phyloP scores from a whole-genome alignment of 2,113 vertebrate genomes.

The Trachemys scripta region DNA sequence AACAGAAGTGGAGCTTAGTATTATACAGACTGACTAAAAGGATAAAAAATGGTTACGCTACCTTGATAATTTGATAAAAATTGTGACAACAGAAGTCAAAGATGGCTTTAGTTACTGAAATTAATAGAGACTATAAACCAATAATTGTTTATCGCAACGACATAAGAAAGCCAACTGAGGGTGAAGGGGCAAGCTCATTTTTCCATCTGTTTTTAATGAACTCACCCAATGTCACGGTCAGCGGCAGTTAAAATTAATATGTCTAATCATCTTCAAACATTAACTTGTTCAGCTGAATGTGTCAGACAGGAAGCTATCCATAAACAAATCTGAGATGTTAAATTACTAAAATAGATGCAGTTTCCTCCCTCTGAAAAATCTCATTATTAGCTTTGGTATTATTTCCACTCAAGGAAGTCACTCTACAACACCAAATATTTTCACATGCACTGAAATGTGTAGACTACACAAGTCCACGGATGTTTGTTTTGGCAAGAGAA shows the following conservation, averaged over 20 bases:
- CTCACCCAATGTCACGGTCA: constrained; percentile 60
- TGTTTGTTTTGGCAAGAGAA: constrained; percentile 75
- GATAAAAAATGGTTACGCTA: not conserved
- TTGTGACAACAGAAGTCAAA: not conserved
- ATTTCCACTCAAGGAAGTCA: constrained; percentile 75
- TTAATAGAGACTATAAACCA: not conserved
- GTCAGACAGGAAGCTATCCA: constrained; percentile 75
- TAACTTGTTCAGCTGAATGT: constrained; percentile 68
- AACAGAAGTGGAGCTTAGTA: not conserved
- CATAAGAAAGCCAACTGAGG: not conserved
- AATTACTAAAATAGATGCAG: constrained; percentile 75
- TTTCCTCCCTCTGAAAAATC: constrained; percentile 77
- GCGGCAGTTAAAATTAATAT: constrained; percentile 67
- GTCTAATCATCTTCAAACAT: constrained; percentile 73
- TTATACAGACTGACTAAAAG: not conserved
- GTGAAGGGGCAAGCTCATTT: constrained; percentile 57
- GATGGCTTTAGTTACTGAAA: not conserved
- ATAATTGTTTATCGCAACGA: not conserved
- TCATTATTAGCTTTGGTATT: constrained; percentile 59
- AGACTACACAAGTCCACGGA: constrained; percentile 60
- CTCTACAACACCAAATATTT: constrained; percentile 62
- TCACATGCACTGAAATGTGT: constrained; percentile 73
- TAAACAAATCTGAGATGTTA: constrained; percentile 74
- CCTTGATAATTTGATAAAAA: constrained; percentile 10
- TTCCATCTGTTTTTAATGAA: constrained; percentile 66